phyloP scores from a whole-genome alignment of 2,113 vertebrate genomes.

The Excalfactoria chinensis region DNA sequence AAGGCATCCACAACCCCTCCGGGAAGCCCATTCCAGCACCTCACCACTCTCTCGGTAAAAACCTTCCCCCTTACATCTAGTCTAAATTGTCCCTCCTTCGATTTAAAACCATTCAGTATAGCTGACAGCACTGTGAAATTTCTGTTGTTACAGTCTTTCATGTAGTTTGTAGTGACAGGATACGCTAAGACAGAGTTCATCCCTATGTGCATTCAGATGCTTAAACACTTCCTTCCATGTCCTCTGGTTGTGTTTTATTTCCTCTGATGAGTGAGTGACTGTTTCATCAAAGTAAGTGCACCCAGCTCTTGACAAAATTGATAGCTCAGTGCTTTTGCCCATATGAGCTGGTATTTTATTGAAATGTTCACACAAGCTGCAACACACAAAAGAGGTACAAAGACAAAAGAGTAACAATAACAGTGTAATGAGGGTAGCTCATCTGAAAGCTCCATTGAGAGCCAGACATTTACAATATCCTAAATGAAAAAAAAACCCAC shows the following conservation, averaged over 20 bases:
- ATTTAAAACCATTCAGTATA: background rate
- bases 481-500: background rate
- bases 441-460: background rate
- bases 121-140: background rate
- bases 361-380: background rate
- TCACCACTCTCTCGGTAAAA: no score
- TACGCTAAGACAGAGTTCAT: background rate
- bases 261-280: background rate
- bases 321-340: background rate
- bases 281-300: background rate
- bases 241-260: background rate
- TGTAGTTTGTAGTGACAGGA: background rate
- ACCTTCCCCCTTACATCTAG: no score
- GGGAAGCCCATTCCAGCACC: no score
- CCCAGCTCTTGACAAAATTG: background rate
- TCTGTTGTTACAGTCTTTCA: background rate
- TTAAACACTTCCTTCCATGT: background rate
- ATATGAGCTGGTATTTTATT: background rate
- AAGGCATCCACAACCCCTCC: no score
- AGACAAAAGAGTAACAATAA: conserved; percentile 4
- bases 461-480: background rate
- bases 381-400: background rate
- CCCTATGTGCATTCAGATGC: background rate
- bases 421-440: background rate
- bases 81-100: no score